Base-by-base conservation (phyloP, 1,140 invertebrate genomes). In the Brachionus paranguensis region DNA sequence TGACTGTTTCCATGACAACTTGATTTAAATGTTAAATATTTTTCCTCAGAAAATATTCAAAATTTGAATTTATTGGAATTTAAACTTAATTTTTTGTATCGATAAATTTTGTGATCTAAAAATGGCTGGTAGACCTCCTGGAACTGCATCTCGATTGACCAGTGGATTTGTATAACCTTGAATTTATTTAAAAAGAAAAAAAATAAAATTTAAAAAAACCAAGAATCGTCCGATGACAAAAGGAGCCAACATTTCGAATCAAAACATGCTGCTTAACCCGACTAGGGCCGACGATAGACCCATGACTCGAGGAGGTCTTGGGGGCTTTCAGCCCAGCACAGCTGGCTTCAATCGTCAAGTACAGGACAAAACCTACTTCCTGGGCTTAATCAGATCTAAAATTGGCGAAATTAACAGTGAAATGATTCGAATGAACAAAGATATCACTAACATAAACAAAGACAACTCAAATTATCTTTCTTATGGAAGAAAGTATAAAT, bases 381-480 rank as follows among this genome's bases (percentile, higher is more conserved):
- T 84, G n/a, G 70, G 70, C 3, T 3, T 76, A 12, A 50, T 84
- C n/a, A 64, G 83, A 64, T 53, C 83, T 3, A 84, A 84, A 78
- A 72, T 76, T 41, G 45, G 17, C 17, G 83, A 84, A 72, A 33
- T 76, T 12, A 72, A 84, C 12, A 74, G 47, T 24, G 83, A 84
- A 33, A 84, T 84, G n/a, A 45, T 68, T 43, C 47, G 83, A 45
- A 68, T 84, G 68, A 72, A 84, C 43, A 72, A 72, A 41, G 83
- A 84, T 3, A 78, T 72, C 4, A 64, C 37, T 7, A 74, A 55
- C 11, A 55, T 76, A 1, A 84, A 72, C 47, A 65, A 65, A 41
- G 83, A 84, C 29, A 84, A 84, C 53, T 68, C 65, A 47, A 72
- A 84, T 43, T 84, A 84, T 76, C 24, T 84, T 11, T 65, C 83